phyloP scores from a whole-genome alignment of 2,113 vertebrate genomes.

The Sorex fumeus region DNA sequence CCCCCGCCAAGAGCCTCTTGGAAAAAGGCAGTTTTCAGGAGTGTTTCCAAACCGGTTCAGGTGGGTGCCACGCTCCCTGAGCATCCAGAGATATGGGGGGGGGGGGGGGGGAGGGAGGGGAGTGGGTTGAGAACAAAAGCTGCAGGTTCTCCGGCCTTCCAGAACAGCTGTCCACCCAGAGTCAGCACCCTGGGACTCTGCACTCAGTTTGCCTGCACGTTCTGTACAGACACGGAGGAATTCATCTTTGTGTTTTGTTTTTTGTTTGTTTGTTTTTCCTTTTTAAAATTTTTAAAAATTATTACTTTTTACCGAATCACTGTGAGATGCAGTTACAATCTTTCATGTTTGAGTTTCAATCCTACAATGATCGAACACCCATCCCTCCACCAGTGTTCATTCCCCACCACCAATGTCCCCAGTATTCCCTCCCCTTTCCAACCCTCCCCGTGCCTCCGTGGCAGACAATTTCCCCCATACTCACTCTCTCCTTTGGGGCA shows the following conservation, averaged over 20 bases:
- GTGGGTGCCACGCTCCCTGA: not conserved
- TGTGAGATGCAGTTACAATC: no score
- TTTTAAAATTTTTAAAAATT: no score
- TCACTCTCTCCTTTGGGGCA: no score
- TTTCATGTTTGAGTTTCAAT: no score
- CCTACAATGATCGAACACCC: no score
- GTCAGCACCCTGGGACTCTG: not conserved
- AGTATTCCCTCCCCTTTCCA: no score
- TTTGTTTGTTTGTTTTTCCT: no score
- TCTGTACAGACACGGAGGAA: not conserved
- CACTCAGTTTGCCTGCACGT: not conserved
- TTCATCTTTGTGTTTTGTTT: not conserved
- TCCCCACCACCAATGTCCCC: no score
- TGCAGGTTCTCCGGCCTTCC: rapidly evolving
- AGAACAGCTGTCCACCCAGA: not conserved
- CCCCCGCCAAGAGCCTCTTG: not conserved
- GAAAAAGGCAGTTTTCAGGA: not conserved
- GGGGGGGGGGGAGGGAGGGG: not conserved
- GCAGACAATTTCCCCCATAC: no score
- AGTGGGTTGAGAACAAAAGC: not conserved
- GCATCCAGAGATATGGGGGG: not conserved
- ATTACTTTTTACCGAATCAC: no score
- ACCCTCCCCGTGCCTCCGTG: no score
- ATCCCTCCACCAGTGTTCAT: no score
- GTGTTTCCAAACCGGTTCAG: not conserved